Evolutionary conservation across 2,797 vertebrate species (phyloP), one percentile per base, ranked within the genome.

Genomic region (Sus cebifrons): DNA sequence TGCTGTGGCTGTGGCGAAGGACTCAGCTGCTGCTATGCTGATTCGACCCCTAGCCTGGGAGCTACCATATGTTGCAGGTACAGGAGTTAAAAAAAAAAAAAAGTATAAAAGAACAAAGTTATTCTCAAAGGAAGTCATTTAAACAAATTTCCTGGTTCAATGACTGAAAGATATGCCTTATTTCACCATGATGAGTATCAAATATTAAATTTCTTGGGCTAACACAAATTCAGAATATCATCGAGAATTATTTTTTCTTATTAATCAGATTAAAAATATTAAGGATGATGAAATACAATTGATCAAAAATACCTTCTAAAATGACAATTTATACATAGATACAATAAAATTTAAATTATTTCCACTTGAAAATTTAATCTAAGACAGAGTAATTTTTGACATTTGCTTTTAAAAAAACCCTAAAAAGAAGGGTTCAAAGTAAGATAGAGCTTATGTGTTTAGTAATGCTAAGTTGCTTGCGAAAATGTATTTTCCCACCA

Each of bases 41-140:
- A 44, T 44, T 44, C 44, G 44, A 44, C 44, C 44, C 44, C 44
- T 44, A 44, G 44, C 9, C 44, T 44, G 5, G 44, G 44, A 44
- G 44, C 44, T 44, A 5, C 44, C 44, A 44, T 44, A 44, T 44
- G 44, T 44, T 44, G 44, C 44, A 44, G 44, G 44, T 44, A 9
- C 4, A 44, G 44, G 44, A 5, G 44, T 44, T 44, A 44, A 44
- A 44, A 44, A 44, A 44, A 44, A 44, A 44, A 44, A 44, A 44
- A 44, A 32, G 32, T 32, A 32, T 44, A 44, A 5, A 44, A 5
- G 44, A 44, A 44, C 44, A 32, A 32, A 58, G 8, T 79, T 86
- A 54, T 78, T 93, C 86, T 79, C 27, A 86, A 91, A 86, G 8
- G 11, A 90, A 92, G 6, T 14, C n/a, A 77, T 70, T 94, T 86